These are phyloP conservation scores for Drosophila tripunctata DNA, from an alignment of 2,888 invertebrate species.

Conservation along the genomic window DNA sequence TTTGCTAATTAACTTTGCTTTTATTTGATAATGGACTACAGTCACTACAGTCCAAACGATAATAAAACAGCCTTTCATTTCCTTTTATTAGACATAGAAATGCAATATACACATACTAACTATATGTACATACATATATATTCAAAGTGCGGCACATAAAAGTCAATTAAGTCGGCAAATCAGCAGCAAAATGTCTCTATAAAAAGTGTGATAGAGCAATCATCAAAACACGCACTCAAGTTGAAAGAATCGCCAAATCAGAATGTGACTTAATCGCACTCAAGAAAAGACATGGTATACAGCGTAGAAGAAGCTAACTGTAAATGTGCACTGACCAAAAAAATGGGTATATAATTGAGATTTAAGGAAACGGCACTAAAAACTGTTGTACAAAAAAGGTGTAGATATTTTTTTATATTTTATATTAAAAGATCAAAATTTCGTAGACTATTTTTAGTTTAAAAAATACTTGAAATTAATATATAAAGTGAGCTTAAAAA, in stretches of 20 bases:
- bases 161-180: slow-evolving; percentile 52
- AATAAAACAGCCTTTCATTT: slow-evolving; percentile 30
- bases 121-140: background rate
- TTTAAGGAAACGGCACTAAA: too few species aligned
- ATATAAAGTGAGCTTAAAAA: too few species aligned
- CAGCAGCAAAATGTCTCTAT: slow-evolving; percentile 40
- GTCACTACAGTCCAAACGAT: background rate
- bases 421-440: too few species aligned
- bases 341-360: too few species aligned
- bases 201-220: slow-evolving; percentile 65
- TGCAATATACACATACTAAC: background rate
- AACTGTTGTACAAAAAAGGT: too few species aligned
- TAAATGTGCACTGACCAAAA: slow-evolving; percentile 25
- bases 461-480: too few species aligned
- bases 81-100: slow-evolving; percentile 11
- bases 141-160: slow-evolving; percentile 42
- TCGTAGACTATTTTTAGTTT: too few species aligned
- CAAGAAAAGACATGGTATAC: slow-evolving; percentile 17
- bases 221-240: slow-evolving; percentile 57
- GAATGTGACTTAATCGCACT: slow-evolving; percentile 56
- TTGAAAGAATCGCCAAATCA: slow-evolving; percentile 40
- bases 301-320: slow-evolving; percentile 41
- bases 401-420: too few species aligned
- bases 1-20: slow-evolving; percentile 2
- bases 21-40: background rate